A percentile compares a stretch with the other conserved stretches of the same genome.
phyloP scores from a whole-genome alignment of 2,888 invertebrate genomes.

The Busseola fusca region DNA sequence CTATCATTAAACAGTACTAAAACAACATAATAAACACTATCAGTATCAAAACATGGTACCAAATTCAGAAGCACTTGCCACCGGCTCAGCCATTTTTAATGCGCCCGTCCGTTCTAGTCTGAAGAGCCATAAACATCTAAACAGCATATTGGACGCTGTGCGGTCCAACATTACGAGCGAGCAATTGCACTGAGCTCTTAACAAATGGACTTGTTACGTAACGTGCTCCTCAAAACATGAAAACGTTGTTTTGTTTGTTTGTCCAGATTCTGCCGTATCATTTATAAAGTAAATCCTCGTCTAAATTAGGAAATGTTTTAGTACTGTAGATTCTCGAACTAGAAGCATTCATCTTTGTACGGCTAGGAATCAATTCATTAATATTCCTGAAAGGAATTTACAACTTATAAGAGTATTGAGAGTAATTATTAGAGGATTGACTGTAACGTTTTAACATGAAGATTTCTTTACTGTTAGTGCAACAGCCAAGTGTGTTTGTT shows the following conservation, averaged over 20 bases:
- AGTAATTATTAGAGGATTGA: too few relatives aligned
- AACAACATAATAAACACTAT: neutral
- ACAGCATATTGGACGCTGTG: constrained; percentile 44
- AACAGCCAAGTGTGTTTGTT: too few relatives aligned
- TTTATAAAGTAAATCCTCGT: constrained; percentile 39
- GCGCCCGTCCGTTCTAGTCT: constrained; percentile 24
- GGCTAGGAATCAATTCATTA: neutral
- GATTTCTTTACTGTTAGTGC: neutral
- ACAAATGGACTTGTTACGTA: constrained; percentile 42
- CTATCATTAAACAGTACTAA: accelerated
- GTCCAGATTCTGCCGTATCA: constrained; percentile 23
- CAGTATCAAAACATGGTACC: neutral
- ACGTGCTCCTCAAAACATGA: constrained; percentile 44
- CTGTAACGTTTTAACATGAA: too few relatives aligned
- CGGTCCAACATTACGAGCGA: constrained; percentile 27
- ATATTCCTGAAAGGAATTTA: neutral
- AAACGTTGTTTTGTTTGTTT: constrained; percentile 39
- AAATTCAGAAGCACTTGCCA: neutral
- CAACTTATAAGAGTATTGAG: too few relatives aligned
- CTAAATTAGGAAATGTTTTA: constrained; percentile 35
- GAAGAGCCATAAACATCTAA: constrained; percentile 48
- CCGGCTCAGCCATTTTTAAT: constrained; percentile 32
- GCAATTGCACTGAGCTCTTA: constrained; percentile 47
- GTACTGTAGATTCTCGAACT: neutral
- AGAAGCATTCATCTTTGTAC: neutral